Evolutionary conservation across 2,888 invertebrate genomes (phyloP), one percentile per base, ranked within the genome.

Genomic region (Drosophila lutescens): DNA sequence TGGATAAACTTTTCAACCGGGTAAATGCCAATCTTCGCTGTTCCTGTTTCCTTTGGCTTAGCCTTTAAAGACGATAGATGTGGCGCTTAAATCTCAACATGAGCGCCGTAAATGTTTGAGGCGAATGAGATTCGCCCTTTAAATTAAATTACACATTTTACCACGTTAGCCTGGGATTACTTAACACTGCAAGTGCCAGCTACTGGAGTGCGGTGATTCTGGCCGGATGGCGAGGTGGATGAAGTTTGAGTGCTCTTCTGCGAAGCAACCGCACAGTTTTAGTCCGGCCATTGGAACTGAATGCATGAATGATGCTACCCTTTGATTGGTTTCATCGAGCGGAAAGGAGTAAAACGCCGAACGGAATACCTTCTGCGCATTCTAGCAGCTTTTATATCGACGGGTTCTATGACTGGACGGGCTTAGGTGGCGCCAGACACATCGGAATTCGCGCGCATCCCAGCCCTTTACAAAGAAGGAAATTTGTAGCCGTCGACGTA

Each of bases 131-230:
- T 50, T 54, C 40, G 36, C 41, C 23, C 67, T 70, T 51, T 43
- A 77, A 83, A 80, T 86, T 65, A 80, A 86, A 86, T 77, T 86
- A 80, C 80, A 79, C 86, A 83, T 86, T 77, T 86, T 83, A 83
- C 53, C 84, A 86, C 84, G 78, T 77, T 86, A 54, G 66, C 74
- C 61, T 62, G 66, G 77, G 66, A 80, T 74, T 80, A 77, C 71
- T 74, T 83, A 80, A 68, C 72, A 79, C 36, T 8, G 34, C 34
- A 17, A 50, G 34, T 34, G 34, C 13, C 7, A n/a, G 13, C 8
- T 34, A 12, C 47, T 30, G n/a, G 8, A 30, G 4, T 15, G 30
- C 9, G 4, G 17, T 9, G 15, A 13, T 12, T 49, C 32, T 34
- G 20, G 20, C 30, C 8, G 8, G 30, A 30, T 13, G 13, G 13